A percentile compares a stretch with the other conserved stretches of the same genome.
Conservation (phyloP, 2,888 invertebrate species). For the Melanostoma mellinum region DNA sequence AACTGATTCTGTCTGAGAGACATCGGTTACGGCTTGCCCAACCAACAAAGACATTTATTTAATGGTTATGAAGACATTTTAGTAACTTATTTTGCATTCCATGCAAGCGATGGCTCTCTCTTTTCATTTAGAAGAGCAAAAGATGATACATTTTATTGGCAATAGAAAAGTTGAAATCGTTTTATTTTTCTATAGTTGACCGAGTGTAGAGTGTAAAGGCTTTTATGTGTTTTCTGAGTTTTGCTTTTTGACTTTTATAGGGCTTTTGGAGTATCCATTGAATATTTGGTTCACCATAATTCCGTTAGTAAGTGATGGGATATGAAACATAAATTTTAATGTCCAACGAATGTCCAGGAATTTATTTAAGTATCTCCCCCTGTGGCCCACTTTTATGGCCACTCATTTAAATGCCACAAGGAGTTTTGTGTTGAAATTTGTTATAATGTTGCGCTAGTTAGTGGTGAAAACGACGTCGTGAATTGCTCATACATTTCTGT, state of each 20-base stretch:
- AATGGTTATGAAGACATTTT: conserved; percentile 17
- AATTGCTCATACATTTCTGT: not conserved
- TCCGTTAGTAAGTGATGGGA: too few relatives aligned
- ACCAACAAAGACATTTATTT: not conserved
- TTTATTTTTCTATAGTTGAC: conserved; percentile 14
- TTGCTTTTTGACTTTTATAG: too few relatives aligned
- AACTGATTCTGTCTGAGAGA: too few relatives aligned
- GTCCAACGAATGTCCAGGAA: too few relatives aligned
- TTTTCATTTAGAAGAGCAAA: not conserved
- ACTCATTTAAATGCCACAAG: not conserved
- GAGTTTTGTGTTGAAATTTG: conserved; percentile 3
- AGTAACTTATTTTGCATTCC: not conserved
- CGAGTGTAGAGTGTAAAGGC: conserved; percentile 1
- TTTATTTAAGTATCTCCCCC: conserved; percentile 1
- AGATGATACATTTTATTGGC: conserved; percentile 26
- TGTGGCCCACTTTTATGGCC: conserved; percentile 11
- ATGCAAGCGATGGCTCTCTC: not conserved
- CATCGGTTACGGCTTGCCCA: too few relatives aligned
- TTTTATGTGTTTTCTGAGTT: too few relatives aligned
- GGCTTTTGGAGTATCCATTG: too few relatives aligned
- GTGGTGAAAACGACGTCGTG: not conserved
- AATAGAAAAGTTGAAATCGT: conserved; percentile 45
- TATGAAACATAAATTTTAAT: too few relatives aligned
- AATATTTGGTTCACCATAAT: too few relatives aligned
- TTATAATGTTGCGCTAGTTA: not conserved